Base-by-base conservation (phyloP, 2,888 invertebrate species). In the Noctua comes region DNA sequence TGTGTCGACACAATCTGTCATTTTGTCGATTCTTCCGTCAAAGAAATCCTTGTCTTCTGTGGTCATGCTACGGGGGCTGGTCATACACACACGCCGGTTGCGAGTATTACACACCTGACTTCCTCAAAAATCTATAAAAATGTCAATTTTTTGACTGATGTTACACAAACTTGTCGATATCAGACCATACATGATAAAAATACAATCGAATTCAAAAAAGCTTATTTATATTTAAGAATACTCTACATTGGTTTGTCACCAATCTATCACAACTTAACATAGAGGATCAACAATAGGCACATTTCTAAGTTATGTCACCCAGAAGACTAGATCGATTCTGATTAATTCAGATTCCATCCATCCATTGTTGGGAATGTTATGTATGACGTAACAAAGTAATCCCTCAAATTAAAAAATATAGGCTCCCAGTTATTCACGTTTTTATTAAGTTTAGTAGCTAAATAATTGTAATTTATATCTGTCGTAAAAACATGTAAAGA, bases 381-480 rank as follows among this genome's bases (percentile, higher is more conserved):
- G 27, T 76, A 59, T n/a, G 40, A 43, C 54, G 46, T 24, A 66
- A 78, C 27, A 70, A 24, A 81, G 59, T 69, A 46, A 73, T 78
- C n/a, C 43, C 18, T 70, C 73, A 76, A 68, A 59, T 46, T 68
- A 77, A 78, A 62, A 43, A 65, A 68, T 46, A 36, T 16, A 78
- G 36, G 51, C 46, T 48, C 1, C 21, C 51, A 68, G 68, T 65
- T 77, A 74, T 71, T 76, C 69, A 65, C 43, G 24, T 73, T 76
- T 57, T 43, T 59, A 78, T 79, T 78, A 48, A 68, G 71, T 68
- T 73, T 78, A 69, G 65, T 71, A 70, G 68, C 79, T 66, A 80
- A 84, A 82, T 78, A 89, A 88, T 88, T 82, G 76, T 89, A 68
- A 89, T 88, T 88, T 84, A 89, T 89, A 78, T 68, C 54, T 57